Percentiles rank a stretch among this genome's conserved stretches.
Evolutionary conservation across 2,113 vertebrate species (phyloP).

Genomic region (Dicentrarchus labrax): DNA sequence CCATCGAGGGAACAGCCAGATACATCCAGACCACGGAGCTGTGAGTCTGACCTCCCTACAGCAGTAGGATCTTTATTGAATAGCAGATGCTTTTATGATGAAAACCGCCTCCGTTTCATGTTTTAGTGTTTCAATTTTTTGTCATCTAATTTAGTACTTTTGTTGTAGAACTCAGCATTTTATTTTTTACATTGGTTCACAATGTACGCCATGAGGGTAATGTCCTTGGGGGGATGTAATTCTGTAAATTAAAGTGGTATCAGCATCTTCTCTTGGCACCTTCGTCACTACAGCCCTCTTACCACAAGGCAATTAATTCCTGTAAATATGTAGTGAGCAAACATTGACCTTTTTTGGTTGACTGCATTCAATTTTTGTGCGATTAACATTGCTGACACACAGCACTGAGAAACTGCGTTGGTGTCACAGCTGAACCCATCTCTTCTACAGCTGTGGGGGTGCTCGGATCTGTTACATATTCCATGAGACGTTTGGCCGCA

Average conservation of each 20-base stretch:
- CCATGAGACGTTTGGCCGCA: slow-evolving; percentile 88
- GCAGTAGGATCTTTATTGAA: not conserved
- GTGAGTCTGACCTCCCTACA: slow-evolving; percentile 73
- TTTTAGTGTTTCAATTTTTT: slow-evolving; percentile 7
- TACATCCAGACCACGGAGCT: slow-evolving; percentile 88
- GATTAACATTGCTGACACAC: slow-evolving; percentile 46
- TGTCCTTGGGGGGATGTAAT: slow-evolving; percentile 41
- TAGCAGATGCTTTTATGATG: not conserved
- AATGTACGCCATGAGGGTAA: not conserved
- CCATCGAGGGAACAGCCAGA: slow-evolving; percentile 86
- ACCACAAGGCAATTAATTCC: slow-evolving; percentile 47
- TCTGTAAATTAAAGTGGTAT: slow-evolving; percentile 48
- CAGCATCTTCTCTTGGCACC: slow-evolving; percentile 47
- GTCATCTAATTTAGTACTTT: not conserved
- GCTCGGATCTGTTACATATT: slow-evolving; percentile 90
- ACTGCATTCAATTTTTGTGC: slow-evolving; percentile 59
- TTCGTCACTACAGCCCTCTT: slow-evolving; percentile 35
- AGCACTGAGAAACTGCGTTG: slow-evolving; percentile 15
- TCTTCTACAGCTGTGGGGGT: slow-evolving; percentile 83
- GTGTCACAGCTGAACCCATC: slow-evolving; percentile 47
- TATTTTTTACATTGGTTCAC: not conserved
- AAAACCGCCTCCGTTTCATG: not conserved
- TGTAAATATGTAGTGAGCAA: slow-evolving; percentile 56
- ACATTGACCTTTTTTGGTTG: slow-evolving; percentile 69
- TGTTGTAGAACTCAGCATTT: slow-evolving; percentile 21